Conservation (phyloP, 2,888 invertebrate genomes). For the Dynastes tityus region DNA sequence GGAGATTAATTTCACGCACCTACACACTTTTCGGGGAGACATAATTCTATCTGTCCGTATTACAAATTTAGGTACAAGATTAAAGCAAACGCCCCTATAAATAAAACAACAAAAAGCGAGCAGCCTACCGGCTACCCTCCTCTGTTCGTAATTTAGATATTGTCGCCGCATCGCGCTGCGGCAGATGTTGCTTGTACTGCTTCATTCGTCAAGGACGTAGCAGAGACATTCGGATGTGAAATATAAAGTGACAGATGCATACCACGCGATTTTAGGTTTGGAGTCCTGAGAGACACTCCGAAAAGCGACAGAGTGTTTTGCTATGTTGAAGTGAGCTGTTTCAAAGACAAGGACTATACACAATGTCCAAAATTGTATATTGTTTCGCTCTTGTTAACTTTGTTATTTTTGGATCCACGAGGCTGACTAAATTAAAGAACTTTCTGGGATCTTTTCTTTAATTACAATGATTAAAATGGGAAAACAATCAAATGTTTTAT, state of each 20-base stretch:
- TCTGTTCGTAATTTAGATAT: slow-evolving; percentile 21
- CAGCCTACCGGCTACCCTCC: neutral
- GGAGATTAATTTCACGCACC: slow-evolving; percentile 29
- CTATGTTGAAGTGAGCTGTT: neutral
- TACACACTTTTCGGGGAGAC: neutral
- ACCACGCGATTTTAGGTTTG: neutral
- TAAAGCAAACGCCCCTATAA: slow-evolving; percentile 38
- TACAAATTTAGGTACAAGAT: slow-evolving; percentile 25
- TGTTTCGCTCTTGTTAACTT: no score
- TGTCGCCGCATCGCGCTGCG: neutral
- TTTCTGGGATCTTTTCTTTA: no score
- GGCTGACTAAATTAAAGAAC: no score
- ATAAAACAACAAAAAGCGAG: slow-evolving; percentile 31
- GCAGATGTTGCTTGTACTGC: neutral
- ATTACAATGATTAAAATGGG: no score
- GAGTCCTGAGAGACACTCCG: neutral
- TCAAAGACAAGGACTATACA: neutral
- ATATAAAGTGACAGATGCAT: slow-evolving; percentile 35
- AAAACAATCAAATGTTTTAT: no score
- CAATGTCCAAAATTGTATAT: no score
- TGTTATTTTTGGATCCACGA: no score
- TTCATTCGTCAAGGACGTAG: slow-evolving; percentile 30
- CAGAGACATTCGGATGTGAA: slow-evolving; percentile 18
- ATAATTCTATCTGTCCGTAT: slow-evolving; percentile 26
- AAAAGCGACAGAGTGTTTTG: slow-evolving; percentile 10